Evolutionary conservation across 2,797 vertebrate genomes (phyloP).

Genomic region (Hephaestus fuliginosus): DNA sequence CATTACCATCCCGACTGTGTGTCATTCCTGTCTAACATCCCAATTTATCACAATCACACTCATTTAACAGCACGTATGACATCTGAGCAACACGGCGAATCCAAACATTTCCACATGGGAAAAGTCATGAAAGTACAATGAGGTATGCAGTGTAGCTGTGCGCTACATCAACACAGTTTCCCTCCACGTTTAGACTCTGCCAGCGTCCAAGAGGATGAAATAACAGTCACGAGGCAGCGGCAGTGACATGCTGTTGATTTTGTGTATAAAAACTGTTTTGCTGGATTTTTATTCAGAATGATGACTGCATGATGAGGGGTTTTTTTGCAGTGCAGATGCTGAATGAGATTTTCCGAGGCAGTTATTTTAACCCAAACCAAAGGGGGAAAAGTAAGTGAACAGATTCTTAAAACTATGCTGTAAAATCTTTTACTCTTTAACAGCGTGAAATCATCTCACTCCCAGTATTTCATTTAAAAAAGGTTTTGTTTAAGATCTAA

Average conservation of each 20-base stretch:
- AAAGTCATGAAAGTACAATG: conserved; percentile 81
- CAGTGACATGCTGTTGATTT: conserved; percentile 44
- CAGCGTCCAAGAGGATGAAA: conserved; percentile 52
- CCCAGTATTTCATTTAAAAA: conserved; percentile 1
- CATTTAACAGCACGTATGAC: conserved; percentile 82
- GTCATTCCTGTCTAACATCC: conserved; percentile 83
- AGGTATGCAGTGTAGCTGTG: conserved; percentile 62
- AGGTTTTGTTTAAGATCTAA: neutral
- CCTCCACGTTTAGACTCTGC: conserved; percentile 38
- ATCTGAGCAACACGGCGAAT: conserved; percentile 73
- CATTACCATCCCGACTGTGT: conserved; percentile 83
- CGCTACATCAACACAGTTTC: conserved; percentile 54
- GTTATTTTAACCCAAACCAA: neutral
- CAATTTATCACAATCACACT: conserved; percentile 86
- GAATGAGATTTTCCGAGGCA: neutral
- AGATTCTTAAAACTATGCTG: neutral
- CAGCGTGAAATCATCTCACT: conserved; percentile 5
- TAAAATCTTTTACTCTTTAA: neutral
- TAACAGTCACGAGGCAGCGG: conserved; percentile 50
- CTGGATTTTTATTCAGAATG: conserved; percentile 13
- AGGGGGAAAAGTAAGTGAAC: neutral
- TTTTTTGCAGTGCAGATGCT: conserved; percentile 7
- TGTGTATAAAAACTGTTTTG: conserved; percentile 37
- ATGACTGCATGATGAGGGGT: neutral
- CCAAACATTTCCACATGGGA: conserved; percentile 84